Evolutionary conservation across 2,888 invertebrate species (phyloP), one percentile per base, ranked within the genome.

Genomic region (Drosophila ezoana): DNA sequence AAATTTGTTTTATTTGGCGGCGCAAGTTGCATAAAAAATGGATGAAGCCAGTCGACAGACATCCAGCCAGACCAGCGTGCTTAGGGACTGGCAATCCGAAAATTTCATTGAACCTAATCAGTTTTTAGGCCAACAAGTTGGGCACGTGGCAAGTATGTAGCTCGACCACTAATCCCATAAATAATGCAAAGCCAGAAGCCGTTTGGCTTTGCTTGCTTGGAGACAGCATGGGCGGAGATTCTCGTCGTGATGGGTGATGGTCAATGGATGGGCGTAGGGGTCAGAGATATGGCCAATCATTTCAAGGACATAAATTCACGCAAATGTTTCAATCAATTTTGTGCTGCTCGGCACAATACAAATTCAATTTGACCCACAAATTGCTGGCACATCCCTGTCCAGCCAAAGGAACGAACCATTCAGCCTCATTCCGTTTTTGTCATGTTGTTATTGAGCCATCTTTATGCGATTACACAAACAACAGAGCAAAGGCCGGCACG

Each of bases 281-380:
- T 60, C 62, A 60, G 76, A 85, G 85, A 76, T 79, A 79, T 70
- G 82, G 71, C 76, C 82, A 87, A 82, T 87, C 85, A 72, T 73
- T 87, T 85, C 86, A 83, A 87, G 88, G 88, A 83, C 88, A 83
- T 83, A 80, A 83, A 83, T 83, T 83, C 78, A 83, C 83, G 83
- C 86, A 83, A 83, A 83, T 83, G 88, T 87, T 83, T 83, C 88
- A 83, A 83, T 83, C 83, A 87, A 83, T 85, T 83, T 87, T 77
- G 79, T 75, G 67, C 74, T 74, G 76, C 71, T 70, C 53, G 73
- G 82, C 86, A 82, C 83, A 85, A 83, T 85, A 83, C 86, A 86
- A 83, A 83, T 82, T 87, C 88, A 83, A 83, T 83, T 83, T 87
- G 80, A 87, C 83, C 86, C 83, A 87, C 88, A 83, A 82, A 87